These are phyloP conservation scores for Hypotaenidia okinawae DNA, from an alignment of 2,797 vertebrate species.

Conservation along the genomic window DNA sequence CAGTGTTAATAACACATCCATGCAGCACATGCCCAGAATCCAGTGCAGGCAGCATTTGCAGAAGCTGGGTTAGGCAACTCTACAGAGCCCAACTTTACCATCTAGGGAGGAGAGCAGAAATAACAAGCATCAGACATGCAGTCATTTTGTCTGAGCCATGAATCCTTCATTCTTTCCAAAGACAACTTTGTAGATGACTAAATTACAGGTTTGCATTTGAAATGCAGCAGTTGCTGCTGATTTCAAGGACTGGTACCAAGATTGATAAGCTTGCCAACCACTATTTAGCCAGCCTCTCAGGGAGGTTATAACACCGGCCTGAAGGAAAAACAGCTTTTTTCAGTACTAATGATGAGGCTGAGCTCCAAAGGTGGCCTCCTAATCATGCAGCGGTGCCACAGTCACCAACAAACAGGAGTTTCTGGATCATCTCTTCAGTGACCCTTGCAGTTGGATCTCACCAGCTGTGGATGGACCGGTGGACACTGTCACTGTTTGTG, in stretches of 20 bases:
- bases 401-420: neutral
- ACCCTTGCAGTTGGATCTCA: neutral
- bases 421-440: neutral
- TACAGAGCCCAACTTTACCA: neutral
- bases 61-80: neutral
- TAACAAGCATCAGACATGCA: neutral
- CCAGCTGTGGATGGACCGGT: neutral
- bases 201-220: neutral
- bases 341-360: neutral
- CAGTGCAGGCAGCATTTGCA: neutral
- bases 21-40: neutral
- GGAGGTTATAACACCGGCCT: neutral
- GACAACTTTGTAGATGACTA: neutral
- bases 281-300: neutral
- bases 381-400: neutral
- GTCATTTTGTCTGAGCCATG: neutral
- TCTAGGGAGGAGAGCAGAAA: neutral
- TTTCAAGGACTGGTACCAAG: neutral
- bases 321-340: neutral
- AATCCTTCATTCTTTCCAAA: neutral
- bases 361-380: neutral
- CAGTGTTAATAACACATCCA: neutral
- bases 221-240: neutral
- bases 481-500: neutral
- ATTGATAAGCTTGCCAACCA: neutral